These are phyloP conservation scores for Atta texana DNA, from an alignment of 1,140 invertebrate species.

Conservation along the genomic window DNA sequence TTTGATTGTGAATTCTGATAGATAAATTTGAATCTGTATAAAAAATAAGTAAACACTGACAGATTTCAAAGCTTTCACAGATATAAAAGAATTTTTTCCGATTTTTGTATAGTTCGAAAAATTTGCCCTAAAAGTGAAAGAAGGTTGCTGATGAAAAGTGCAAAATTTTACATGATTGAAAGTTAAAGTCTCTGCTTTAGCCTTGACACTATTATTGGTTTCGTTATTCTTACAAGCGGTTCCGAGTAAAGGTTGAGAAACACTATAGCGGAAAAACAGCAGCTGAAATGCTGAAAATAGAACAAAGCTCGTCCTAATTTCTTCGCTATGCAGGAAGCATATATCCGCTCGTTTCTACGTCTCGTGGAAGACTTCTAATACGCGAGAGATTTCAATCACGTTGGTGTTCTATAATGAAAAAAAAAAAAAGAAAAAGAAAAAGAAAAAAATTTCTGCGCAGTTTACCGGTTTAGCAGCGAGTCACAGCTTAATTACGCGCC, in stretches of 20 bases:
- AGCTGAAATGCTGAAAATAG: slow-evolving; percentile 6
- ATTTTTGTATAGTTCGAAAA: no score
- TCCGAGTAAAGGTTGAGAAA: not conserved
- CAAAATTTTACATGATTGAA: no score
- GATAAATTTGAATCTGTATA: no score
- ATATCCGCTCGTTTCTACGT: not conserved
- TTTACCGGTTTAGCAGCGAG: slow-evolving; percentile 1
- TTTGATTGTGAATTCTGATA: no score
- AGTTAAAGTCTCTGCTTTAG: not conserved
- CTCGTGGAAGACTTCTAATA: slow-evolving; percentile 16
- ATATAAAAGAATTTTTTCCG: no score
- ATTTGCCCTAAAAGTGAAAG: no score
- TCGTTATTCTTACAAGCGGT: not conserved
- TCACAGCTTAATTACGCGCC: slow-evolving; percentile 38
- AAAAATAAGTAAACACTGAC: no score
- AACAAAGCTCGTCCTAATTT: slow-evolving; percentile 35
- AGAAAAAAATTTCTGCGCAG: not conserved
- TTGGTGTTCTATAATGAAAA: not conserved
- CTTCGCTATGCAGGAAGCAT: not conserved
- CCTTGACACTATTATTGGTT: not conserved
- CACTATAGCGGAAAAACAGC: slow-evolving; percentile 7
- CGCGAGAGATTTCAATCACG: slow-evolving; percentile 6
- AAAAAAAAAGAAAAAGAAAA: not conserved
- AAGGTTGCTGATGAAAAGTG: no score
- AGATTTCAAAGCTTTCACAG: no score